A percentile compares a stretch with the other conserved stretches of the same genome.
Conservation (phyloP, 2,113 vertebrate species). For the Cyprinodon brontotheroides region DNA sequence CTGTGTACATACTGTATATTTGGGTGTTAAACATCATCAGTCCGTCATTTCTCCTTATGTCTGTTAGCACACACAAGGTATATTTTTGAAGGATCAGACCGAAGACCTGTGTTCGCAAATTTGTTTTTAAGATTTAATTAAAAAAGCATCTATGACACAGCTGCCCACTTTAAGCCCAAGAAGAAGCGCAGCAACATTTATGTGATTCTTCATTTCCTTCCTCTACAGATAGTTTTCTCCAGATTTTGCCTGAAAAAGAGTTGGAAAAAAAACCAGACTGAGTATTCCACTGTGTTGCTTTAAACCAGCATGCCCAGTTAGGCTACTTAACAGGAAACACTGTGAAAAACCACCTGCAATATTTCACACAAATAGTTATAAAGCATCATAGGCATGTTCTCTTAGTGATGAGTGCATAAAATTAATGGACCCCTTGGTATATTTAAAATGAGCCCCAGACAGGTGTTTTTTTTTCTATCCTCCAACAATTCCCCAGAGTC, state of each 20-base stretch:
- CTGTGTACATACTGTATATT: conserved; percentile 65
- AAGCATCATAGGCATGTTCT: conserved; percentile 24
- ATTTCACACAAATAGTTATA: conserved; percentile 18
- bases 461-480: conserved; percentile 15
- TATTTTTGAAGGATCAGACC: conserved; percentile 8
- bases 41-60: conserved; percentile 38
- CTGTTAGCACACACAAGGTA: conserved; percentile 1
- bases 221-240: conserved; percentile 10
- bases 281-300: conserved; percentile 43
- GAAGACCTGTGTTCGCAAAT: background rate
- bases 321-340: conserved; percentile 40
- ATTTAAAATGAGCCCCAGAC: conserved; percentile 13
- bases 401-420: conserved; percentile 7
- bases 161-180: conserved; percentile 37
- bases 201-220: conserved; percentile 7
- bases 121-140: conserved; percentile 1
- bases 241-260: background rate
- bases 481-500: conserved; percentile 13
- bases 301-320: conserved; percentile 54
- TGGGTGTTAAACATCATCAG: conserved; percentile 37
- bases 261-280: background rate
- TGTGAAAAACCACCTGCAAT: conserved; percentile 31
- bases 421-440: conserved; percentile 1
- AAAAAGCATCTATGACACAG: conserved; percentile 5
- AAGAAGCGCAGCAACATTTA: conserved; percentile 16